These are phyloP conservation scores for Amblyopsis rosae DNA, from an alignment of 2,113 vertebrate species.

Conservation along the genomic window DNA sequence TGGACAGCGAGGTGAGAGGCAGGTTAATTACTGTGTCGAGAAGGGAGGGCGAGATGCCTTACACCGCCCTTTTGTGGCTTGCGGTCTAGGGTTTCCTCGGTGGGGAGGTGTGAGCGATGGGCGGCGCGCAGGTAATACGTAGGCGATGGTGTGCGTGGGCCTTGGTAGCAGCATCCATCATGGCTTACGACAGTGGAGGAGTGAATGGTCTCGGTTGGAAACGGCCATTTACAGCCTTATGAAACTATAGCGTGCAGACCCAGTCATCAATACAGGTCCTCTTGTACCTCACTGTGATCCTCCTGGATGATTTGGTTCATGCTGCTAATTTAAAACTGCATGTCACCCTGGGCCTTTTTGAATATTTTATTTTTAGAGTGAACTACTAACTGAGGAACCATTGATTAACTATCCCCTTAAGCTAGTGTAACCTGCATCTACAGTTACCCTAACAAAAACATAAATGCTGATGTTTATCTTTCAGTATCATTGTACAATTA, in stretches of 20 bases:
- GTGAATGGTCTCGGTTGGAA: slow-evolving; percentile 14
- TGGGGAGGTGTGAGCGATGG: not conserved
- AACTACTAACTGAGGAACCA: slow-evolving; percentile 45
- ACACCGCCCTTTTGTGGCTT: slow-evolving; percentile 68
- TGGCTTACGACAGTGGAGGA: slow-evolving; percentile 44
- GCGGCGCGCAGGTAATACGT: no score
- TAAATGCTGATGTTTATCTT: slow-evolving; percentile 62
- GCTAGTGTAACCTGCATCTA: slow-evolving; percentile 35
- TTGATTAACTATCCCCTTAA: slow-evolving; percentile 62
- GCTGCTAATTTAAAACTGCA: slow-evolving; percentile 30
- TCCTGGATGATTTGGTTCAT: slow-evolving; percentile 54
- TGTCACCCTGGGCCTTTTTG: slow-evolving; percentile 45
- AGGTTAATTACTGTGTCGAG: slow-evolving; percentile 77
- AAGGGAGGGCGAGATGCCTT: slow-evolving; percentile 70
- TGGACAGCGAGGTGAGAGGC: slow-evolving; percentile 72
- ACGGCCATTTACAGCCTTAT: slow-evolving; percentile 1
- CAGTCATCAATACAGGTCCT: not conserved
- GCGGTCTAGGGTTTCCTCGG: slow-evolving; percentile 62
- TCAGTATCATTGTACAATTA: slow-evolving; percentile 53
- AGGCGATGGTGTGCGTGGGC: not conserved
- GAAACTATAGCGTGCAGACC: not conserved
- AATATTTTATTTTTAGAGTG: slow-evolving; percentile 52
- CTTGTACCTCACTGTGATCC: slow-evolving; percentile 28
- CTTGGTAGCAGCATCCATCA: slow-evolving; percentile 17
- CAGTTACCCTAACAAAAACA: slow-evolving; percentile 59